Percentiles rank a stretch among this genome's conserved stretches.
Evolutionary conservation across 2,888 invertebrate species (phyloP).

Genomic region (Drosophila nr. perissopoda): DNA sequence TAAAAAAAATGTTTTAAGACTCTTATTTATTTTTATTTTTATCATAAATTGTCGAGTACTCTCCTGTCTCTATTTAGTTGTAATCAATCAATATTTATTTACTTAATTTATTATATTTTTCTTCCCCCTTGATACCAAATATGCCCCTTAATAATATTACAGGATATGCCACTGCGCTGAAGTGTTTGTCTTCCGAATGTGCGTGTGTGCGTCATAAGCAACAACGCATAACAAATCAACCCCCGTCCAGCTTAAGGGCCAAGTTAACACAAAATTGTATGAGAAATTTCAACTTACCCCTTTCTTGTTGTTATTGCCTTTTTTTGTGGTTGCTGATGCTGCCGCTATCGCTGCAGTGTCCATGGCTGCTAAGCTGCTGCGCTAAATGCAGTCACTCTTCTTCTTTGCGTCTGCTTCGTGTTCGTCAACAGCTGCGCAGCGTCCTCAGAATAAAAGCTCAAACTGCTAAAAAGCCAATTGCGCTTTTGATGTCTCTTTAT

Average conservation of each 20-base stretch:
- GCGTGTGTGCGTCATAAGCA: slow-evolving; percentile 27
- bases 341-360: slow-evolving; percentile 35
- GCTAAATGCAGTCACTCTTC: slow-evolving; percentile 42
- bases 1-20: background rate
- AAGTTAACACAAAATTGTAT: slow-evolving; percentile 60
- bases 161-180: slow-evolving; percentile 23
- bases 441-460: slow-evolving; percentile 58
- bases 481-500: slow-evolving; percentile 46
- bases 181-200: slow-evolving; percentile 35
- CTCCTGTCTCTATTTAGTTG: background rate
- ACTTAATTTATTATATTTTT: background rate
- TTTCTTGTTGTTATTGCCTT: slow-evolving; percentile 56
- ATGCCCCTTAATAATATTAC: background rate
- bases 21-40: background rate
- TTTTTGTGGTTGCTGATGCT: slow-evolving; percentile 42
- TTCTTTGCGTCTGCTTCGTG: slow-evolving; percentile 18
- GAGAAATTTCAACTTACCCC: slow-evolving; percentile 66
- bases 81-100: background rate
- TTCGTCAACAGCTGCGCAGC: slow-evolving; percentile 61
- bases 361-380: slow-evolving; percentile 41
- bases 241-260: slow-evolving; percentile 63
- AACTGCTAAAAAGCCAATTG: slow-evolving; percentile 63
- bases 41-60: background rate
- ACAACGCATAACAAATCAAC: slow-evolving; percentile 58
- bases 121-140: background rate